Conservation (phyloP, 2,797 vertebrate genomes). For the Danionella dracula region DNA sequence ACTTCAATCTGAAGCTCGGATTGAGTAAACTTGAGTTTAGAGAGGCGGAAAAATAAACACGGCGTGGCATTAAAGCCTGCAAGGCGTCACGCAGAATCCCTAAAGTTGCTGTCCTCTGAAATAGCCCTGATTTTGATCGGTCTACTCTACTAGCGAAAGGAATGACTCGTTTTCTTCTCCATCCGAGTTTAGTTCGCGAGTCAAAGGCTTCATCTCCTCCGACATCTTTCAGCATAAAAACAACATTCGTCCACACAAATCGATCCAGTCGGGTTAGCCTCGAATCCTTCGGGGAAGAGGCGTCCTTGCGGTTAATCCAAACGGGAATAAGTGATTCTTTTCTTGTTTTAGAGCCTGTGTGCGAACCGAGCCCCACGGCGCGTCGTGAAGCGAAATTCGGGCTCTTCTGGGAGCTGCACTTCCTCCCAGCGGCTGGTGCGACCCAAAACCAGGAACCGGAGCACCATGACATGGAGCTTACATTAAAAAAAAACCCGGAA, state of each 20-base stretch:
- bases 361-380: conserved; percentile 2
- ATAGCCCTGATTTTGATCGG: background rate
- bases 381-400: conserved; percentile 26
- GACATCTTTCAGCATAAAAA: conserved; percentile 32
- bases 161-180: conserved; percentile 39
- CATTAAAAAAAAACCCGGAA: too few relatives aligned
- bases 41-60: background rate
- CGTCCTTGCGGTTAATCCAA: background rate
- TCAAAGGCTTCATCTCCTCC: conserved; percentile 38
- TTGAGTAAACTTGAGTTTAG: background rate
- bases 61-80: background rate
- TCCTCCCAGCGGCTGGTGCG: conserved; percentile 67
- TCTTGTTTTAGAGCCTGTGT: background rate
- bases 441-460: conserved; percentile 63
- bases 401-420: conserved; percentile 64
- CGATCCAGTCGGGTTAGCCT: background rate
- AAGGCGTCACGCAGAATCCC: background rate
- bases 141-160: conserved; percentile 20
- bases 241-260: conserved; percentile 20
- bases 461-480: too few relatives aligned
- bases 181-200: conserved; percentile 43
- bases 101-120: background rate
- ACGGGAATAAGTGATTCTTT: background rate
- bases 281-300: background rate
- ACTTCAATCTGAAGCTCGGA: conserved; percentile 43